Evolutionary conservation across 2,888 invertebrate species (phyloP), one percentile per base, ranked within the genome.

Genomic region (Dryocosmus kuriphilus): DNA sequence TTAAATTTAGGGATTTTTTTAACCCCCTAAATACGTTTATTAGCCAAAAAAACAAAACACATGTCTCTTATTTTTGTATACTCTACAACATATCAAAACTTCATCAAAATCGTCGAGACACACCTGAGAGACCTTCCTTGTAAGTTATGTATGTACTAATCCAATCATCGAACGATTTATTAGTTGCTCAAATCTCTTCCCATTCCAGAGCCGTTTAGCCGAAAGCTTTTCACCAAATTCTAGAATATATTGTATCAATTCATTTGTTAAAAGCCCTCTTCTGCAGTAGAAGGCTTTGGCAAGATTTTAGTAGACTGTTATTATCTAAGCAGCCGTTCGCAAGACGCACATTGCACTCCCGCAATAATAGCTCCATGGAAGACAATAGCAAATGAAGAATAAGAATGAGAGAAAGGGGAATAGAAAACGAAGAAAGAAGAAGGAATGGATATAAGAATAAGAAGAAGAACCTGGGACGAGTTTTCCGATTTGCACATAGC

Each of bases 401-500:
- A 46, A 46, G 60, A 19, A n/a, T 24, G 41, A 57, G 24, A 35
- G 24, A 9, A 30, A 67, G 9, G 24, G 14, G 14, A 2, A 65
- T n/a, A 60, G 51, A 5, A 55, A 51, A 51, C n/a, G n/a, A n/a
- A n/a, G n/a, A n/a, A 22, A 24, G 27, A n/a, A 61, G 19, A 9
- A 61, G 32, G 71, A 35, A 22, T 27, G 30, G 19, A 38, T 19
- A 74, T 14, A 32, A 83, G 81, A 85, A 82, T 84, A 78, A 80
- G 81, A 81, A 83, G 80, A 78, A 82, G 76, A 85, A 80, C 75
- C 77, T 67, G 63, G 51, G 74, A 75, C 41, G 41, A 75, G 80
- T 83, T 85, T 81, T 76, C 77, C 81, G 81, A 84, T 80, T 84
- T 82, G 77, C 78, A 83, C 83, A 76, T 84, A 86, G 81, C 82